Conservation (phyloP, 2,113 vertebrate species). For the Ceratotherium simum region DNA sequence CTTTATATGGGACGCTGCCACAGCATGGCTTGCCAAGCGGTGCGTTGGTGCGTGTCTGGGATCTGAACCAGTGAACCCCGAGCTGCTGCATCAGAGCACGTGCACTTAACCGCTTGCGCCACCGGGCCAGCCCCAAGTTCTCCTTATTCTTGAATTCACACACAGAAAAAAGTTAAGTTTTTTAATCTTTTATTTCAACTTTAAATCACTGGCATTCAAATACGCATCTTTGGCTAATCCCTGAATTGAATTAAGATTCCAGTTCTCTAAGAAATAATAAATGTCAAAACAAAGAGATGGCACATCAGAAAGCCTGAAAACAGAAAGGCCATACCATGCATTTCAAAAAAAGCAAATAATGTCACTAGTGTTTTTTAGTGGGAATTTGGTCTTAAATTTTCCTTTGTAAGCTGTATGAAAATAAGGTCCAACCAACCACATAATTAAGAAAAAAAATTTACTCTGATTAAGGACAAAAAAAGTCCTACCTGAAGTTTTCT, state of each 20-base stretch:
- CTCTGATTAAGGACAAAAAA: neutral
- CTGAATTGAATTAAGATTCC: neutral
- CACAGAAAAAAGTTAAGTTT: neutral
- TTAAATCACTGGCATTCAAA: neutral
- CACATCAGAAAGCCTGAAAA: neutral
- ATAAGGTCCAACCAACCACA: neutral
- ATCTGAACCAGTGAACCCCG: no score
- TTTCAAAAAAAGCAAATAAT: neutral
- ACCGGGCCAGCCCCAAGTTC: no score
- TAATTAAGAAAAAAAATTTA: neutral
- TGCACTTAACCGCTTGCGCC: no score
- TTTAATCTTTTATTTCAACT: neutral
- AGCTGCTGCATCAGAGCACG: no score
- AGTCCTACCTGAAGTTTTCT: slow-evolving; percentile 92
- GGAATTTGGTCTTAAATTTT: neutral
- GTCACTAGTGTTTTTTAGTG: neutral
- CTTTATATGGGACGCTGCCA: no score
- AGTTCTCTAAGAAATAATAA: neutral
- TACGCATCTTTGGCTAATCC: neutral
- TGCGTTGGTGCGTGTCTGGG: no score
- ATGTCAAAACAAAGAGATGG: neutral
- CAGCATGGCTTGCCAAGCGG: no score
- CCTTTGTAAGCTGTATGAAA: neutral
- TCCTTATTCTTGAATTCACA: neutral
- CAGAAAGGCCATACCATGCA: neutral